Evolutionary conservation across 2,113 vertebrate species (phyloP).

Genomic region (Clupea harengus): DNA sequence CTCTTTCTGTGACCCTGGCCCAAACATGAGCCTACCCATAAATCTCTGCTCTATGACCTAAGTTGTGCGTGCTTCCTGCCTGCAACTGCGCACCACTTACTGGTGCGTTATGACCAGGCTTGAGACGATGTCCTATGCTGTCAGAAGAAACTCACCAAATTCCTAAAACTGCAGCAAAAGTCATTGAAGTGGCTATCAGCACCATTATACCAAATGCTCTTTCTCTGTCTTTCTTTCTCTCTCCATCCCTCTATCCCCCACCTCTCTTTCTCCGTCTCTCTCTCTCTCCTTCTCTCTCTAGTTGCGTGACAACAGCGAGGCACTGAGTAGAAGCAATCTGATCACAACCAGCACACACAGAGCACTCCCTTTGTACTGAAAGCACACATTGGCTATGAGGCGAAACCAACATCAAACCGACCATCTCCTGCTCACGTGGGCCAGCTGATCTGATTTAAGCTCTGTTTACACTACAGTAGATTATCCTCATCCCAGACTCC

Average conservation of each 20-base stretch:
- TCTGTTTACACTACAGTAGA: neutral
- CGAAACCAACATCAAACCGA: neutral
- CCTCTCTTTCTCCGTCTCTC: neutral
- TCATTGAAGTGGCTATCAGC: neutral
- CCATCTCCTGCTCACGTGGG: neutral
- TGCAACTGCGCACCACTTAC: neutral
- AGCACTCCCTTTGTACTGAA: neutral
- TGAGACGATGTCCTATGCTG: neutral
- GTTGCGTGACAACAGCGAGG: neutral
- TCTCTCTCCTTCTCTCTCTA: neutral
- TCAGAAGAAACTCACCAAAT: neutral
- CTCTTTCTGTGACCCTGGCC: neutral
- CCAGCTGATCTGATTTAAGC: neutral
- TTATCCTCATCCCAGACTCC: neutral
- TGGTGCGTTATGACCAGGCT: neutral
- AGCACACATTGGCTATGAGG: neutral
- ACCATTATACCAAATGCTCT: neutral
- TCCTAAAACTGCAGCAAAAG: neutral
- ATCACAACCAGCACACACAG: neutral
- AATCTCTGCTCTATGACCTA: slow-evolving; percentile 3
- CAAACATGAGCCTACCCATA: neutral
- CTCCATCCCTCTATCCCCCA: neutral
- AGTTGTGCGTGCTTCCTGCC: neutral
- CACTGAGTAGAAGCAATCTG: neutral
- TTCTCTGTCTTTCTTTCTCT: neutral